Evolutionary conservation across 2,888 invertebrate genomes (phyloP), one percentile per base, ranked within the genome.

Genomic region (Stenchaetothrips biformis): DNA sequence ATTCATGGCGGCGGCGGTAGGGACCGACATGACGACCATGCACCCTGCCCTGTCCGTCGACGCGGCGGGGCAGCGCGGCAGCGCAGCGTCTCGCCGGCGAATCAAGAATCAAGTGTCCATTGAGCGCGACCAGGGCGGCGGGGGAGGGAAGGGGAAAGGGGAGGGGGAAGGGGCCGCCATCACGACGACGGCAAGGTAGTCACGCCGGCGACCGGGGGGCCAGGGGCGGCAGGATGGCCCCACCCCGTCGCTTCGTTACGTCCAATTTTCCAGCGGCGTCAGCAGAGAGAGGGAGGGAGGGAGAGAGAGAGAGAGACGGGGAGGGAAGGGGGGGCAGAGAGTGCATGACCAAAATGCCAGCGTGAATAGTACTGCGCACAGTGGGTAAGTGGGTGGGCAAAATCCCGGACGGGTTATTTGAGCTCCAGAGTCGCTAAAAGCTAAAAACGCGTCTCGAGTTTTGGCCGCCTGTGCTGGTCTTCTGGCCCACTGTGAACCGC

Each of bases 241-340:
- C 67, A 74, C 67, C 67, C 59, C 59, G 25, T 74, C 67, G 67
- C 67, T 74, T 74, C 67, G 67, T 74, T 74, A 74, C 21, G 67
- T 74, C 67, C 67, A 74, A 74, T 74, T 25, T 25, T 37, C 37
- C 67, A 25, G 18, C 18, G 16, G 16, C 21, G 67, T 74, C 67
- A 74, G 67, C 67, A 74, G 67, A n/a, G 67, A n/a, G 67, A 62
- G 62, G 62, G 62, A 62, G 21, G 3, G 62, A n/a, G 11, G 21
- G 62, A n/a, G 16, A 25, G 11, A 25, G 67, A 9, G 13, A 74
- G 67, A 25, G 21, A 11, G 67, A 67, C 2, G 21, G 9, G 21
- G 67, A 67, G 67, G 9, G 67, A 3, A n/a, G 67, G 11, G 67
- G 11, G 67, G 67, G 67, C 21, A 53, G 53, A 16, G 49, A 11